Evolutionary conservation across 2,888 invertebrate genomes (phyloP), one percentile per base, ranked within the genome.

Genomic region (Diarsia dahlii): DNA sequence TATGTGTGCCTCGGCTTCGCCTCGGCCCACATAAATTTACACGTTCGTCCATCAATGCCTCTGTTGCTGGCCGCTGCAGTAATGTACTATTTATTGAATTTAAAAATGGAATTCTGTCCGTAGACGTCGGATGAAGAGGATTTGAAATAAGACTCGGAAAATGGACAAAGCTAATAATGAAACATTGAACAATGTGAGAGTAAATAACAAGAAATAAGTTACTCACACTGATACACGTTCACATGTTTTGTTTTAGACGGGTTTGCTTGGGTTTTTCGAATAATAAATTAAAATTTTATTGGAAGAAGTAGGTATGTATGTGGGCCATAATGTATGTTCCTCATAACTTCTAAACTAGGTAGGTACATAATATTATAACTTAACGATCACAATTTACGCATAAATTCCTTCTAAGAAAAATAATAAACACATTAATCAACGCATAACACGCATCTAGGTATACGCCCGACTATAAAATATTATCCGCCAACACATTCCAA

Each of bases 1-100:
- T n/a, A n/a, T n/a, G n/a, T n/a, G n/a, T n/a, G n/a, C n/a, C n/a
- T n/a, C n/a, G n/a, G n/a, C n/a, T n/a, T n/a, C n/a, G n/a, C n/a
- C n/a, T n/a, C n/a, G n/a, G n/a, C n/a, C n/a, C n/a, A n/a, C n/a
- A n/a, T n/a, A n/a, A n/a, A n/a, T n/a, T n/a, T n/a, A n/a, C n/a
- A n/a, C n/a, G n/a, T n/a, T n/a, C n/a, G n/a, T n/a, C n/a, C n/a
- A n/a, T n/a, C n/a, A n/a, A n/a, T n/a, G n/a, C n/a, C n/a, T n/a
- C n/a, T n/a, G n/a, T n/a, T n/a, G n/a, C n/a, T n/a, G n/a, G n/a
- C n/a, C n/a, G n/a, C n/a, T n/a, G n/a, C n/a, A n/a, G n/a, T n/a
- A n/a, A n/a, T n/a, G n/a, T n/a, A n/a, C n/a, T n/a, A n/a, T n/a
- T 71, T 54, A 79, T 72, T 76, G 69, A 80, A 73, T 80, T 80